These are phyloP conservation scores for Ginglymostoma cirratum DNA, from an alignment of 2,113 vertebrate species.

Conservation along the genomic window DNA sequence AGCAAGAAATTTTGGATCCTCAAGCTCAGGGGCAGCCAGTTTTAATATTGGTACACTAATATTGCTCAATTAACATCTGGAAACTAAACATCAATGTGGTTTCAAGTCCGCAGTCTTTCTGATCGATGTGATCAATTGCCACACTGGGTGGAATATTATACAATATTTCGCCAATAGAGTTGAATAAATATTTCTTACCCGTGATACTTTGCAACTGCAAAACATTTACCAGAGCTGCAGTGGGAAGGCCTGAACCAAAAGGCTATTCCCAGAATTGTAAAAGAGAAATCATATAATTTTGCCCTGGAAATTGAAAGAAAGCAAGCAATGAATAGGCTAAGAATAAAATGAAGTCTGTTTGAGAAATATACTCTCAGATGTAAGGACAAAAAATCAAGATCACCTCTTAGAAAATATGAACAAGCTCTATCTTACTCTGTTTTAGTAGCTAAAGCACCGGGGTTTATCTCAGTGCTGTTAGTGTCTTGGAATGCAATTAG, in stretches of 20 bases:
- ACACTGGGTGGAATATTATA: not conserved
- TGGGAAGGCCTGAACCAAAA: not conserved
- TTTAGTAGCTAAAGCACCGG: too few species aligned
- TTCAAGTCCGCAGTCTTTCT: not conserved
- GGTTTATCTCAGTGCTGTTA: not conserved
- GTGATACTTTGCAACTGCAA: not conserved
- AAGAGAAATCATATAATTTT: not conserved
- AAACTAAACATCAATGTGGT: not conserved
- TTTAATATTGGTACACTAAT: not conserved
- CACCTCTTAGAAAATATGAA: not conserved
- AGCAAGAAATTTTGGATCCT: not conserved
- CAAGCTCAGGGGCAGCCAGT: not conserved
- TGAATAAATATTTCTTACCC: too few species aligned
- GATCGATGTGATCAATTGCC: not conserved
- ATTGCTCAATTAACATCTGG: not conserved
- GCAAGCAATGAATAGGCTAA: not conserved
- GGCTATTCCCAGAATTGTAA: not conserved
- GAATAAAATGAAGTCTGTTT: not conserved
- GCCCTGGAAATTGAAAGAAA: not conserved
- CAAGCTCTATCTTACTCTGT: not conserved
- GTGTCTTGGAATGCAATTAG: not conserved
- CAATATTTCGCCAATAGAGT: not conserved
- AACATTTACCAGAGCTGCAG: not conserved
- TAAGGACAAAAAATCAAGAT: not conserved
- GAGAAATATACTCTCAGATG: not conserved